Conservation (phyloP, 1,140 invertebrate species). For the Lordiphosa stackelbergi region DNA sequence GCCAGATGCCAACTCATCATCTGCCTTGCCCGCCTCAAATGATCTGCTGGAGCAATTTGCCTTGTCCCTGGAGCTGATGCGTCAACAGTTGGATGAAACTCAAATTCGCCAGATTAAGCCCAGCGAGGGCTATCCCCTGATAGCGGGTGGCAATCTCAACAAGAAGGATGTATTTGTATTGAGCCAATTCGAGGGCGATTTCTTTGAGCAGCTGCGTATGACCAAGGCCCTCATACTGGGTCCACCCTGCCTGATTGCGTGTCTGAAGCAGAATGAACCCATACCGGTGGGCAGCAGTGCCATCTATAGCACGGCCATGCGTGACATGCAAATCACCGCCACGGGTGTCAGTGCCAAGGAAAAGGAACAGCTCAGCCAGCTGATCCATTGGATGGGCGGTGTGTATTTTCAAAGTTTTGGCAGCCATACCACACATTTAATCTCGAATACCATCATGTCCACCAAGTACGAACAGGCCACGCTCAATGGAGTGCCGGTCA, state of each 20-base stretch:
- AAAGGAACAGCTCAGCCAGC: conserved; percentile 83
- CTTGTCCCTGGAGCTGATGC: conserved; percentile 37
- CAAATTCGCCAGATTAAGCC: conserved; percentile 65
- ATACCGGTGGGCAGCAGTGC: conserved; percentile 86
- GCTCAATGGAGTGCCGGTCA: conserved; percentile 84
- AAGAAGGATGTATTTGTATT: conserved; percentile 88
- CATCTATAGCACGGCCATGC: conserved; percentile 90
- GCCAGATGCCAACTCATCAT: conserved; percentile 15
- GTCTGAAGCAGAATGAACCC: conserved; percentile 83
- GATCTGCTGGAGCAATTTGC: conserved; percentile 34
- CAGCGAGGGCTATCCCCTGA: conserved; percentile 62
- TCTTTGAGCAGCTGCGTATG: conserved; percentile 82
- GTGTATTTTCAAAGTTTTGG: conserved; percentile 84
- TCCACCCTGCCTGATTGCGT: conserved; percentile 87
- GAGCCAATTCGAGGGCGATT: conserved; percentile 83
- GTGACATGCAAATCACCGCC: conserved; percentile 84
- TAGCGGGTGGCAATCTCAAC: conserved; percentile 77
- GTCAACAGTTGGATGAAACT: conserved; percentile 51
- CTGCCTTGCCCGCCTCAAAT: conserved; percentile 2
- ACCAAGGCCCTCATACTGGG: conserved; percentile 87
- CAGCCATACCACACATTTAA: conserved; percentile 87
- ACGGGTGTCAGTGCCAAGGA: conserved; percentile 82
- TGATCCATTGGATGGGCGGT: conserved; percentile 91
- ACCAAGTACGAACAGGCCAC: conserved; percentile 88
- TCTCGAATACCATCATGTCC: conserved; percentile 85